phyloP scores from a whole-genome alignment of 2,888 invertebrate genomes.

The Harmothoe impar region DNA sequence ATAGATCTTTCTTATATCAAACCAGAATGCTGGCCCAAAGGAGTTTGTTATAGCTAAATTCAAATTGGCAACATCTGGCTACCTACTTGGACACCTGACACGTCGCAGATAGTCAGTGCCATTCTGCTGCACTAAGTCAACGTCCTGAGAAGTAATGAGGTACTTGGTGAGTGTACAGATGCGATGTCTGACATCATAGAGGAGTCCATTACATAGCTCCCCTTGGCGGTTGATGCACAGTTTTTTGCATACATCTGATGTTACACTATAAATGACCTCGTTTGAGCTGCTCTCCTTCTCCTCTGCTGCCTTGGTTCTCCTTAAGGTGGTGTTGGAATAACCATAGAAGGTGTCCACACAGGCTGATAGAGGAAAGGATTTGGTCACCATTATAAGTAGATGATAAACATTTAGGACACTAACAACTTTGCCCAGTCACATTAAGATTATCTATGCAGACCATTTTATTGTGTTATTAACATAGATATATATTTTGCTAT shows the following conservation, averaged over 20 bases:
- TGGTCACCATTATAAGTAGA: too few species aligned
- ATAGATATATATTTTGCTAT: too few species aligned
- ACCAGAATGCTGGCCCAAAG: too few species aligned
- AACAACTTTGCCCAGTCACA: too few species aligned
- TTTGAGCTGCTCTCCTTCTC: neutral
- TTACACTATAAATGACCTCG: neutral
- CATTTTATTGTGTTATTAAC: too few species aligned
- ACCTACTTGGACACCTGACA: neutral
- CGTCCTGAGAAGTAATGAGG: neutral
- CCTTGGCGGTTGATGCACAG: neutral
- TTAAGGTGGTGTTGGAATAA: neutral
- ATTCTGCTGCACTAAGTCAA: neutral
- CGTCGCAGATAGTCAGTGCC: neutral
- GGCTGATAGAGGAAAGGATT: too few species aligned
- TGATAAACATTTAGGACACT: too few species aligned
- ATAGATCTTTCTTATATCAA: too few species aligned
- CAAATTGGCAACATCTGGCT: too few species aligned
- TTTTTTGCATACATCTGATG: neutral
- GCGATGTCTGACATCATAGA: neutral
- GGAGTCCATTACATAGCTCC: neutral
- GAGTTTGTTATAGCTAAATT: too few species aligned
- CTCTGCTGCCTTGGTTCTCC: neutral
- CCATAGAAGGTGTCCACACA: neutral
- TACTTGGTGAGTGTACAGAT: constrained; percentile 24
- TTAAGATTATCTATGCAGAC: too few species aligned